phyloP scores from a whole-genome alignment of 2,888 invertebrate genomes.

The Melikaiella ostensackeni region DNA sequence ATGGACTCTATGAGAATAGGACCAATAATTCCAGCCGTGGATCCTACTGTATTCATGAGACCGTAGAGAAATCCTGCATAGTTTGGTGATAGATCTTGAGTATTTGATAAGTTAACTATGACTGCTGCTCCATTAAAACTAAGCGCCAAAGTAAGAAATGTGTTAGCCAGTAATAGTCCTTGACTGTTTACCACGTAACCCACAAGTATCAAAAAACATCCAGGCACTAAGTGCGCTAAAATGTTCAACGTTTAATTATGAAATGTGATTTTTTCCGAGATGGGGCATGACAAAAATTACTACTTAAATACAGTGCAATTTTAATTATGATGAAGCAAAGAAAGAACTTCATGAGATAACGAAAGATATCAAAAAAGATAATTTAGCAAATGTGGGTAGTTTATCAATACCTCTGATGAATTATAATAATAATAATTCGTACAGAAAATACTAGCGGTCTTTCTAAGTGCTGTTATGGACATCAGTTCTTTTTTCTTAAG shows the following conservation, averaged over 20 bases:
- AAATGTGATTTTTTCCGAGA: background rate
- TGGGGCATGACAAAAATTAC: no score
- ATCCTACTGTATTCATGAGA: slow-evolving; percentile 86
- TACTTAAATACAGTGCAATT: no score
- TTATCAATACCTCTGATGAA: no score
- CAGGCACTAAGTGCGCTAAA: slow-evolving; percentile 81
- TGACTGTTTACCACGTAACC: slow-evolving; percentile 66
- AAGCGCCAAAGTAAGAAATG: slow-evolving; percentile 66
- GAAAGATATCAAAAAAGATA: background rate
- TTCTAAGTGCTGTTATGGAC: slow-evolving; percentile 73
- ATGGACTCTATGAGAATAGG: slow-evolving; percentile 84
- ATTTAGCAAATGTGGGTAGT: no score
- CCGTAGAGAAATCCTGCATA: slow-evolving; percentile 86
- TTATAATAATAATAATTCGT: slow-evolving; percentile 45
- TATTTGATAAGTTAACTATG: slow-evolving; percentile 77
- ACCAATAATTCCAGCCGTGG: slow-evolving; percentile 85
- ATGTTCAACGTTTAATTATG: slow-evolving; percentile 62
- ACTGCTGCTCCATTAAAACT: slow-evolving; percentile 77
- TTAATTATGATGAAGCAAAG: no score
- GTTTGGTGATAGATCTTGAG: slow-evolving; percentile 86
- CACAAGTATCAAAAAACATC: slow-evolving; percentile 78
- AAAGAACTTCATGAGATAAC: background rate
- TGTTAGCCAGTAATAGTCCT: slow-evolving; percentile 61
- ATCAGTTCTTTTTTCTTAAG: slow-evolving; percentile 78
- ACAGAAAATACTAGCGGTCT: slow-evolving; percentile 70